Evolutionary conservation across 1,140 invertebrate species (phyloP).

Genomic region (Temnothorax nylanderi): DNA sequence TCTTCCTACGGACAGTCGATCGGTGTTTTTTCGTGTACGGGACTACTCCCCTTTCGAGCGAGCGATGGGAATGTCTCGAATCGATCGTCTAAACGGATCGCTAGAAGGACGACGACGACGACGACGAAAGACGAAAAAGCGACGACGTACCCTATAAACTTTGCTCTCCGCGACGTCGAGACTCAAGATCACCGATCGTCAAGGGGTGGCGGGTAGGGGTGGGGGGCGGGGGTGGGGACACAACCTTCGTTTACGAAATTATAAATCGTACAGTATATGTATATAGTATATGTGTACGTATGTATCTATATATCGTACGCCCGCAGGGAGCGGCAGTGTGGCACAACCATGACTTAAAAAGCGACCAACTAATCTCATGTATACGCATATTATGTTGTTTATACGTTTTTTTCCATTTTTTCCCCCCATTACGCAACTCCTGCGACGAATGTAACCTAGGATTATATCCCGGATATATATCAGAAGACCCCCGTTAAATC

Average conservation of each 20-base stretch:
- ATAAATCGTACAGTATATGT: constrained; percentile 77
- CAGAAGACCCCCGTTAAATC: constrained; percentile 63
- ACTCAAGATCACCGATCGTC: constrained; percentile 68
- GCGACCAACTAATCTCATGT: constrained; percentile 77
- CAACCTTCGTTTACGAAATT: constrained; percentile 84
- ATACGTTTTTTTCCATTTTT: not conserved
- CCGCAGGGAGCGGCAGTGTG: constrained; percentile 77
- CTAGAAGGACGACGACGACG: constrained; percentile 57
- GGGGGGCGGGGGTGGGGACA: constrained; percentile 70
- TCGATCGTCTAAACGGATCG: constrained; percentile 32
- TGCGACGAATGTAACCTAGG: constrained; percentile 68
- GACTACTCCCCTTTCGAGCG: constrained; percentile 5
- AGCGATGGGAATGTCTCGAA: not conserved
- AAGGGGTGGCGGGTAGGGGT: not conserved
- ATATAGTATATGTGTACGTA: constrained; percentile 70
- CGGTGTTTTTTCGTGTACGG: constrained; percentile 41
- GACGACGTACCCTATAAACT: constrained; percentile 52
- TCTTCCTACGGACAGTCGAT: constrained; percentile 73
- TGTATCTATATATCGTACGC: constrained; percentile 74
- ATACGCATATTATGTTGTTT: constrained; percentile 5
- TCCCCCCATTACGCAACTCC: constrained; percentile 58
- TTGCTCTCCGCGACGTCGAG: constrained; percentile 75
- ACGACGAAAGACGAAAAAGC: constrained; percentile 54
- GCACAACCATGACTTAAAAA: constrained; percentile 82
- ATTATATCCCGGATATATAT: constrained; percentile 51